These are phyloP conservation scores for Phortica okadai DNA, from an alignment of 2,888 invertebrate genomes.

Conservation along the genomic window DNA sequence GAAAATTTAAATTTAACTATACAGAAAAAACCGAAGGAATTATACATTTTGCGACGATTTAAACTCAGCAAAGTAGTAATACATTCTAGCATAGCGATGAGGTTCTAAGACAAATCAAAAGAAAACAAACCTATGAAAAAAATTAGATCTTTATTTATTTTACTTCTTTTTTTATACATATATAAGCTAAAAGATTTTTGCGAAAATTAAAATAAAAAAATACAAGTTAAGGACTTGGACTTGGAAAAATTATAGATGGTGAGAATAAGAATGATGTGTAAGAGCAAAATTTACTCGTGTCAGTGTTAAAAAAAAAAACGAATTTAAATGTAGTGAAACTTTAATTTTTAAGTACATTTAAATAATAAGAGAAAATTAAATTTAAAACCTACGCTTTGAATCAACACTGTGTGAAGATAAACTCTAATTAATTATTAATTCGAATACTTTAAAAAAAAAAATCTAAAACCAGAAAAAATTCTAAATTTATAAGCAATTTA, in stretches of 20 bases:
- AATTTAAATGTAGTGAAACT: constrained; percentile 66
- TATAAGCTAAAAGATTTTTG: neutral
- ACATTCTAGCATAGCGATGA: neutral
- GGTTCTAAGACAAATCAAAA: neutral
- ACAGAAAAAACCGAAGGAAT: constrained; percentile 7
- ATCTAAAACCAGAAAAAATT: constrained; percentile 52
- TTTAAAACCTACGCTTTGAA: constrained; percentile 47
- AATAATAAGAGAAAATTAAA: constrained; percentile 27
- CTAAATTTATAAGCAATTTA: constrained; percentile 72
- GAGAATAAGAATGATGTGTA: constrained; percentile 2
- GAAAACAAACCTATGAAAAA: neutral
- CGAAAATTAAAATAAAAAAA: neutral
- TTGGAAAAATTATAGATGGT: neutral
- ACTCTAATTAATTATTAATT: constrained; percentile 11
- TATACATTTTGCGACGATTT: neutral
- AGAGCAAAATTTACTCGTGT: neutral
- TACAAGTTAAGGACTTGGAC: neutral
- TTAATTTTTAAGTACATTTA: constrained; percentile 37
- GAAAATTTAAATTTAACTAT: no score
- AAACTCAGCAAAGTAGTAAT: neutral
- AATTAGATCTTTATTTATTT: no score
- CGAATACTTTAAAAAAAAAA: constrained; percentile 10
- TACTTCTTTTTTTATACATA: no score
- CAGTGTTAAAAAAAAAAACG: constrained; percentile 52
- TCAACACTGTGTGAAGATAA: constrained; percentile 17